Evolutionary conservation across 2,888 invertebrate species (phyloP).

Genomic region (Machimus rusticus): DNA sequence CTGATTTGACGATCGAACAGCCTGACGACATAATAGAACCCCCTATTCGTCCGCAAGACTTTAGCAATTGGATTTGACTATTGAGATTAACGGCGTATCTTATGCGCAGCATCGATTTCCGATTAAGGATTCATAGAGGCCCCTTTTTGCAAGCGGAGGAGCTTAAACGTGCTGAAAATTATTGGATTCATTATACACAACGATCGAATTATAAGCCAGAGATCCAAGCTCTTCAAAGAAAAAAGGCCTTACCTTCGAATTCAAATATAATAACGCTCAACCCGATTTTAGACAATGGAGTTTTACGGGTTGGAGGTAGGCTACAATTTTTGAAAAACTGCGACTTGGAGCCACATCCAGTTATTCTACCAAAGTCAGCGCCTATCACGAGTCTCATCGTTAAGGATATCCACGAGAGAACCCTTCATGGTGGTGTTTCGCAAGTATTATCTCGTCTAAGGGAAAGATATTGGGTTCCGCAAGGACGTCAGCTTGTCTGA

Average conservation of each 20-base stretch:
- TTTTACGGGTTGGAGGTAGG: not conserved
- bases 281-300: too few species aligned
- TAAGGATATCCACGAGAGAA: not conserved
- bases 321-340: not conserved
- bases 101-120: too few species aligned
- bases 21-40: too few species aligned
- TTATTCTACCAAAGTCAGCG: not conserved
- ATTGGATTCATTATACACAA: not conserved
- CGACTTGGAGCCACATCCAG: not conserved
- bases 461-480: not conserved
- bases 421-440: not conserved
- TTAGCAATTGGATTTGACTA: too few species aligned
- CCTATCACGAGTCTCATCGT: not conserved
- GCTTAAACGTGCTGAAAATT: too few species aligned
- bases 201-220: not conserved
- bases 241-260: not conserved
- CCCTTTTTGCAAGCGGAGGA: too few species aligned
- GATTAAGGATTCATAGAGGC: too few species aligned
- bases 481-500: not conserved
- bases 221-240: not conserved
- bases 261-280: not conserved
- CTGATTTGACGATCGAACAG: too few species aligned
- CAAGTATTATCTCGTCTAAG: not conserved
- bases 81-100: too few species aligned
- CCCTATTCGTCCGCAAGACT: too few species aligned